phyloP scores from a whole-genome alignment of 2,888 invertebrate species.

The Amphipyra berbera region DNA sequence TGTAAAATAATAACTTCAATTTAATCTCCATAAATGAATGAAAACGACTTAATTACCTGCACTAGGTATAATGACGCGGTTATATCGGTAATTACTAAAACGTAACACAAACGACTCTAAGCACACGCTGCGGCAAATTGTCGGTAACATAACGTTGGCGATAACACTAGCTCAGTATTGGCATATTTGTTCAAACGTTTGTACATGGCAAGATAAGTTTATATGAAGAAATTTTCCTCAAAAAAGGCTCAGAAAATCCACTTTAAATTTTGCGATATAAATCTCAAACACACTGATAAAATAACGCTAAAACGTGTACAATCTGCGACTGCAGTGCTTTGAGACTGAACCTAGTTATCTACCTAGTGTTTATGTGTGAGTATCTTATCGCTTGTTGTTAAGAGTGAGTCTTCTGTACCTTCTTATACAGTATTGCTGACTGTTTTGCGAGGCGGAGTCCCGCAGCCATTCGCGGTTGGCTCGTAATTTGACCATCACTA shows the following conservation, averaged over 20 bases:
- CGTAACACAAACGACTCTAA: slow-evolving; percentile 10
- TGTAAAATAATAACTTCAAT: slow-evolving; percentile 33
- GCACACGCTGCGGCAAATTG: slow-evolving; percentile 11
- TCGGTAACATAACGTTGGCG: slow-evolving; percentile 10
- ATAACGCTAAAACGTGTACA: not conserved
- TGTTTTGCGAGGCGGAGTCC: slow-evolving; percentile 13
- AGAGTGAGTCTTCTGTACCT: not conserved
- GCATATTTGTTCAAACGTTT: slow-evolving; percentile 37
- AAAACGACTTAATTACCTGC: slow-evolving; percentile 26
- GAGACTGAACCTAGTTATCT: no score
- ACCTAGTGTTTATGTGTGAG: no score
- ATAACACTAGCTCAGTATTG: slow-evolving; percentile 23
- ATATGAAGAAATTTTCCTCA: slow-evolving; percentile 4
- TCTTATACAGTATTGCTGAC: not conserved
- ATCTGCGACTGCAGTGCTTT: not conserved
- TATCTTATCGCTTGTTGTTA: not conserved
- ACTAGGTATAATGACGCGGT: slow-evolving; percentile 17
- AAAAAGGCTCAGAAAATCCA: slow-evolving; percentile 1
- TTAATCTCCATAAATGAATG: slow-evolving; percentile 36
- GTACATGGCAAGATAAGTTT: slow-evolving; percentile 20
- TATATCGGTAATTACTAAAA: slow-evolving; percentile 25
- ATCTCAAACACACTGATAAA: not conserved
- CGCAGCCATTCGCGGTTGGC: slow-evolving; percentile 10
- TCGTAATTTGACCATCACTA: slow-evolving; percentile 27
- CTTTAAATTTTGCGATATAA: not conserved